Base-by-base conservation (phyloP, 2,113 vertebrate species). In the Aplodontia rufa region DNA sequence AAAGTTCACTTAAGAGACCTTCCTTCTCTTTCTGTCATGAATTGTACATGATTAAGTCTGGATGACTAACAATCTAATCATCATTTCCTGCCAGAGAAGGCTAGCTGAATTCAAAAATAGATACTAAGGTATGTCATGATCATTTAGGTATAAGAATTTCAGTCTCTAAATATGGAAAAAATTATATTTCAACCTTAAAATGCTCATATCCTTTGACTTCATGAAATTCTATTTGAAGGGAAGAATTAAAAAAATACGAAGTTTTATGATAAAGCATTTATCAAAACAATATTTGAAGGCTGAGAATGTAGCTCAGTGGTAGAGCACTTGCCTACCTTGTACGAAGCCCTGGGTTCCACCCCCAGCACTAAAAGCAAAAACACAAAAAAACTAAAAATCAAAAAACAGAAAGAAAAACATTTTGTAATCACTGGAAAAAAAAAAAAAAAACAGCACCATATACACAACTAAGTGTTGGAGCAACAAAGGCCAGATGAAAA, bases 151-250 rank as follows among this genome's bases (percentile, higher is more conserved):
- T 35, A 45, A 75, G n/a, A 69, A 3, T 83, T 64, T 87, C 47
- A 55, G 53, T 84, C 37, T 88, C 76, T 84, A 66, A 96, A 47
- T 85, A 69, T 60, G 55, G 88, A 91, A 80, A 79, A 95, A 87
- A 37, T 79, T 30, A 24, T 72, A 64, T 60, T 74, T 80, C 60
- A 87, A 40, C 7, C 66, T 87, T 60, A 84, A 91, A 87, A 53
- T 53, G 26, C 72, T 74, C 49, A 68, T 84, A 74, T 83, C 24
- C 11, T 95, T 80, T 89, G 22, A 85, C 55, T 84, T 88, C 55
- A 51, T 32, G 74, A 84, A 88, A 62, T 79, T 78, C n/a, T 78
- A n/a, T 66, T 22, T 91, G 3, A 64, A 83, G 22, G 81, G 81
- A 82, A 75, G 87, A 71, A 81, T 69, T 74, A 22, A 32, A 90